Evolutionary conservation across 2,888 invertebrate genomes (phyloP).

Genomic region (Tenthredo livida): DNA sequence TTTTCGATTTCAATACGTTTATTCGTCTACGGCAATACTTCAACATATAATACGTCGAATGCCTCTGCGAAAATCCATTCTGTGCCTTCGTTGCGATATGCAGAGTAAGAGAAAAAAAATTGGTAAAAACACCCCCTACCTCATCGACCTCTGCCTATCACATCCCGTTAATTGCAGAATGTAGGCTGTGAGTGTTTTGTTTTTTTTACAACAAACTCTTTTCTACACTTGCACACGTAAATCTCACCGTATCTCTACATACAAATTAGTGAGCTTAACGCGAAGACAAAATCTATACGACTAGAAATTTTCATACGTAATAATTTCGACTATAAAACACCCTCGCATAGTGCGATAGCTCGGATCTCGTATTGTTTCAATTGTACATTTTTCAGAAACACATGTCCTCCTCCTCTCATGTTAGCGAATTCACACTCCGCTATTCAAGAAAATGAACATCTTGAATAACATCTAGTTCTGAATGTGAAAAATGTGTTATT

Average conservation of each 20-base stretch:
- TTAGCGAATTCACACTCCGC: background rate
- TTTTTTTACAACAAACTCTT: background rate
- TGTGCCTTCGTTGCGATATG: too few relatives aligned
- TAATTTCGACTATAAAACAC: conserved; percentile 48
- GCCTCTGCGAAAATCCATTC: too few relatives aligned
- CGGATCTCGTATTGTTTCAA: background rate
- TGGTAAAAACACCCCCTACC: too few relatives aligned
- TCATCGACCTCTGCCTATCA: too few relatives aligned
- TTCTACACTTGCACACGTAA: background rate
- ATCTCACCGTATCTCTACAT: background rate
- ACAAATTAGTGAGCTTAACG: background rate
- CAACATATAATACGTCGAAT: too few relatives aligned
- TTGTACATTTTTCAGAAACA: background rate
- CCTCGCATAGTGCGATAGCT: background rate
- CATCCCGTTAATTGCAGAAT: background rate
- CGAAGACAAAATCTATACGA: conserved; percentile 27
- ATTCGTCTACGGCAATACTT: too few relatives aligned
- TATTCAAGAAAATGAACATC: background rate
- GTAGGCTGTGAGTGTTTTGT: background rate
- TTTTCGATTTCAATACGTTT: too few relatives aligned
- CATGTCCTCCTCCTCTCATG: background rate
- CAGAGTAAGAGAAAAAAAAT: too few relatives aligned
- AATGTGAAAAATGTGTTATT: background rate
- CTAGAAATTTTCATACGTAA: conserved; percentile 50
- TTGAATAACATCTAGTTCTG: background rate